These are phyloP conservation scores for Actinia tenebrosa DNA, from an alignment of 64 coral and sea anemone genomes.

Conservation along the genomic window DNA sequence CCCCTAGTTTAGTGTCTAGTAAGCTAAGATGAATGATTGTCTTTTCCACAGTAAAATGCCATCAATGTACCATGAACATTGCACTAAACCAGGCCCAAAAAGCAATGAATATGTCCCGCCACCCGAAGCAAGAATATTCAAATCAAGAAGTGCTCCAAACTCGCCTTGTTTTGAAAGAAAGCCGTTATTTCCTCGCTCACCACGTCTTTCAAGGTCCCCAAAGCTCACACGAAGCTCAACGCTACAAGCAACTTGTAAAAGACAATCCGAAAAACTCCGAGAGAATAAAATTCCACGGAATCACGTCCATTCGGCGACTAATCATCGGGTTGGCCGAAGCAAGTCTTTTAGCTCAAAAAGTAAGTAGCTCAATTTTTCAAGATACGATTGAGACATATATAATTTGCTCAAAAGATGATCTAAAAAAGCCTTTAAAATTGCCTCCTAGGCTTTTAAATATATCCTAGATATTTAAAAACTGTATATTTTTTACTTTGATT, in stretches of 20 bases:
- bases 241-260: constrained; percentile 21
- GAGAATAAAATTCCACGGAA: constrained; percentile 1
- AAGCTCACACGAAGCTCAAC: constrained; percentile 38
- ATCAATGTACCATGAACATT: constrained; percentile 87
- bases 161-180: constrained; percentile 60
- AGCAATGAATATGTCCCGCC: constrained; percentile 87
- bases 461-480: too few relatives aligned
- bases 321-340: constrained; percentile 59
- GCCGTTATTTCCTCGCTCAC: constrained; percentile 44
- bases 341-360: constrained; percentile 81
- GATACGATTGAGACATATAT: too few relatives aligned
- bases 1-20: background rate
- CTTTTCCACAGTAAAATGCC: constrained; percentile 80
- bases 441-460: too few relatives aligned
- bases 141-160: constrained; percentile 88
- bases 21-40: background rate
- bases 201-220: constrained; percentile 47
- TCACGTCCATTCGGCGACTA: background rate
- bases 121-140: constrained; percentile 69
- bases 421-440: too few relatives aligned
- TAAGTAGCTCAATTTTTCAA: constrained; percentile 18
- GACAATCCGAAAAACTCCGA: constrained; percentile 37
- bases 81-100: constrained; percentile 86
- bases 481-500: too few relatives aligned
- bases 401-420: too few relatives aligned